These are phyloP conservation scores for Archips crataeganus DNA, from an alignment of 2,888 invertebrate genomes.

Conservation along the genomic window DNA sequence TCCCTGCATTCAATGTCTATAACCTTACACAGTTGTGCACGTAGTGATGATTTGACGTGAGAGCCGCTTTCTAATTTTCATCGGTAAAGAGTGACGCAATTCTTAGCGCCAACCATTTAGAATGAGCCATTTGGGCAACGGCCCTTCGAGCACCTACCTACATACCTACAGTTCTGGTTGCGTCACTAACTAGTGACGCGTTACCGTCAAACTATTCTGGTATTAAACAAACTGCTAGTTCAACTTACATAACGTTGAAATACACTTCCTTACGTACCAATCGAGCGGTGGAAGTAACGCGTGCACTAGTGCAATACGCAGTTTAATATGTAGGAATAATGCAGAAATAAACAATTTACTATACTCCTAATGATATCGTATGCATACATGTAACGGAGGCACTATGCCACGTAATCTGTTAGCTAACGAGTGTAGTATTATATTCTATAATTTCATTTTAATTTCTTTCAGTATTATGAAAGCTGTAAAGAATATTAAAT, in stretches of 20 bases:
- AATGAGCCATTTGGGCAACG: constrained; percentile 63
- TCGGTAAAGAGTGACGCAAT: constrained; percentile 65
- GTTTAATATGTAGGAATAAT: constrained; percentile 9
- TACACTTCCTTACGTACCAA: constrained; percentile 27
- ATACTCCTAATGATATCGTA: not conserved
- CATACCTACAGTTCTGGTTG: constrained; percentile 53
- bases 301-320: constrained; percentile 11
- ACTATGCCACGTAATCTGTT: too few relatives aligned
- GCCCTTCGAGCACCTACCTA: constrained; percentile 49
- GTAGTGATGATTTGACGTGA: constrained; percentile 56
- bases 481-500: too few relatives aligned
- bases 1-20: constrained; percentile 37
- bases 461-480: too few relatives aligned
- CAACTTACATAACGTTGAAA: constrained; percentile 37
- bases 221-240: constrained; percentile 33
- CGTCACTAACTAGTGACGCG: constrained; percentile 52
- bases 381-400: not conserved
- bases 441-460: too few relatives aligned
- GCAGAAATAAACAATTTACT: constrained; percentile 9
- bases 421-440: too few relatives aligned
- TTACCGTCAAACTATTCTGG: constrained; percentile 41
- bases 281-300: constrained; percentile 23
- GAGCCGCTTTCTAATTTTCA: constrained; percentile 76
- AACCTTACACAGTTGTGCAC: constrained; percentile 51
- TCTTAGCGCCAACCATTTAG: constrained; percentile 52